Base-by-base conservation (phyloP, 2,888 invertebrate species). In the Yponomeuta malinellus region DNA sequence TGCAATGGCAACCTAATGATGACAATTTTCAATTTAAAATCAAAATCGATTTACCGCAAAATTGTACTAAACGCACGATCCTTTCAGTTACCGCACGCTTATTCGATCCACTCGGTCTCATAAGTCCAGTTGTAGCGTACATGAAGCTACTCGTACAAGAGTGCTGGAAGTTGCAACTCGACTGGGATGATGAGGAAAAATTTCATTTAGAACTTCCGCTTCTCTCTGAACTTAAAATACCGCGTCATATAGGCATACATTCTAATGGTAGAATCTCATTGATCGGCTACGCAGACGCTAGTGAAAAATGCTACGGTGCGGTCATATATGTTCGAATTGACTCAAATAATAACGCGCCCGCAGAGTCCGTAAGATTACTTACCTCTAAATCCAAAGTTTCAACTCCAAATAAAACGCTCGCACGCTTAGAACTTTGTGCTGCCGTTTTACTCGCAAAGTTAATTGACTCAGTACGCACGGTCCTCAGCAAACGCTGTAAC, bases 61-160 rank as follows among this genome's bases (percentile, higher is more conserved):
- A n/a, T 9, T 23, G n/a, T 64, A 64, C 64, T 2, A 64, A 64
- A 6, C 64, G 64, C 29, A 23, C n/a, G 12, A 15, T 64, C 29
- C 23, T 64, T 23, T 64, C 64, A n/a, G 64, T 64, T 4, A 48
- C 69, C 15, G 66, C 66, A 23, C 59, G 69, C 29, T 29, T 65
- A 15, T 70, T 23, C 10, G 33, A 70, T 66, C 6, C 9, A 48
- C 63, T 48, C 10, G 71, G 69, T 9, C 69, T 31, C 23, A 31
- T 31, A 15, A 48, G 48, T 12, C 71, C 66, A 5, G 66, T 59
- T 4, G 52, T 70, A 2, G 31, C 69, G 15, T 65, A 29, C n/a
- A 69, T 69, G 10, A 71, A 71, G 70, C 63, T 69, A 48, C 23
- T 71, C 29, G n/a, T 71, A 8, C 29, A 70, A 65, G 12, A 23